Conservation (phyloP, 2,797 vertebrate species). For the Sebastes steindachneri region DNA sequence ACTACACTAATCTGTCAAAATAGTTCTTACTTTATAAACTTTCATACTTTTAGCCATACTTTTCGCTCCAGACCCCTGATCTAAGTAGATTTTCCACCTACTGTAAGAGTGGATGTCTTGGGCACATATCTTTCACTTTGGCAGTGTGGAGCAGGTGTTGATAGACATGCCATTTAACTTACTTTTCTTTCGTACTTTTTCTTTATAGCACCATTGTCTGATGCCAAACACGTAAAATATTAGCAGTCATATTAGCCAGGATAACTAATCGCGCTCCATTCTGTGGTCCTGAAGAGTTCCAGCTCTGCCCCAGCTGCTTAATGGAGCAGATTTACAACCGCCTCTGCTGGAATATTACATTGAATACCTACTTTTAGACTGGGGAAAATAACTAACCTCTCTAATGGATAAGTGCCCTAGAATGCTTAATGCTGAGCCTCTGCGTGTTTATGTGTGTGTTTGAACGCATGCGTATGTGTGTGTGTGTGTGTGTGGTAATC, state of each 20-base stretch:
- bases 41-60: background rate
- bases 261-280: background rate
- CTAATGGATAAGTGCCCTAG: conserved; percentile 69
- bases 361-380: conserved; percentile 65
- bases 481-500: conserved; percentile 58
- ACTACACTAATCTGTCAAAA: background rate
- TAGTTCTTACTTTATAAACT: background rate
- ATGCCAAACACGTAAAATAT: conserved; percentile 18
- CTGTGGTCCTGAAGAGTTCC: conserved; percentile 20
- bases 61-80: background rate
- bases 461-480: conserved; percentile 16
- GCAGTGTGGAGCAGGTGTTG: background rate
- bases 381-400: conserved; percentile 64
- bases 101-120: background rate
- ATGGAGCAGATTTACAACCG: conserved; percentile 36
- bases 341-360: conserved; percentile 58
- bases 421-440: conserved; percentile 63
- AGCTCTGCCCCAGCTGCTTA: conserved; percentile 43
- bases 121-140: background rate
- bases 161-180: background rate
- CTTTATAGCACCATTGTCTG: background rate
- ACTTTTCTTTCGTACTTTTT: background rate
- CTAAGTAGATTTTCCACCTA: background rate
- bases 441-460: conserved; percentile 15
- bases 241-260: conserved; percentile 10